Evolutionary conservation across 1,140 invertebrate genomes (phyloP).

Genomic region (Platyscapa corneri): DNA sequence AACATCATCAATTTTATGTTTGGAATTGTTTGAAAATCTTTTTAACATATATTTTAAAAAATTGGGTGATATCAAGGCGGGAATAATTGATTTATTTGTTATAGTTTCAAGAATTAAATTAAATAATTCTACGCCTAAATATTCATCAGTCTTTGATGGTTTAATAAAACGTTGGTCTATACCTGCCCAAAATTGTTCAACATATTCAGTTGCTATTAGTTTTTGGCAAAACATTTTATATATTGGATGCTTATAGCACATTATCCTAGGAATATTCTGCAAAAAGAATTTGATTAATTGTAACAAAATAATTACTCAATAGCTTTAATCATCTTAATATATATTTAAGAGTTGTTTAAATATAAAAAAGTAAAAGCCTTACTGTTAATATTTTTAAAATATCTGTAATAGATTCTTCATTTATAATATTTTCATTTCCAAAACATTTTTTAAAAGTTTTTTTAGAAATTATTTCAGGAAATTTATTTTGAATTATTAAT

Average conservation of each 20-base stretch:
- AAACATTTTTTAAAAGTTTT: slow-evolving; percentile 76
- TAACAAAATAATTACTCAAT: slow-evolving; percentile 26
- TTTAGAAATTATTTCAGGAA: slow-evolving; percentile 65
- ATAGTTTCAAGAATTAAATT: slow-evolving; percentile 74
- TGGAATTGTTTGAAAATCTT: slow-evolving; percentile 74
- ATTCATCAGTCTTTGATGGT: slow-evolving; percentile 77
- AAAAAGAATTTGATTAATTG: neutral
- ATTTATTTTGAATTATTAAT: slow-evolving; percentile 63
- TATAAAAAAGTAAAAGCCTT: slow-evolving; percentile 60
- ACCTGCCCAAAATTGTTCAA: slow-evolving; percentile 75
- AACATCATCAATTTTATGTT: slow-evolving; percentile 71
- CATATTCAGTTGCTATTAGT: slow-evolving; percentile 71
- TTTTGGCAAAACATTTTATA: slow-evolving; percentile 76
- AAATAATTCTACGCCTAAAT: slow-evolving; percentile 75
- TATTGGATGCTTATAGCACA: slow-evolving; percentile 77
- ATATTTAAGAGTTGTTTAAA: slow-evolving; percentile 47
- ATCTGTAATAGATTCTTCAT: slow-evolving; percentile 74
- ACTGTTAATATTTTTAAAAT: slow-evolving; percentile 78
- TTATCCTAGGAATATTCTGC: slow-evolving; percentile 77
- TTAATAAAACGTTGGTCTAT: slow-evolving; percentile 77
- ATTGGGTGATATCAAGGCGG: slow-evolving; percentile 74
- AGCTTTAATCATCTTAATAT: slow-evolving; percentile 1
- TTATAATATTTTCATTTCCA: slow-evolving; percentile 74
- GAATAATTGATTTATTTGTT: slow-evolving; percentile 71
- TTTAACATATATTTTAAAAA: slow-evolving; percentile 75